These are phyloP conservation scores for Atrichornis clamosus DNA, from an alignment of 2,113 vertebrate species.

Conservation along the genomic window DNA sequence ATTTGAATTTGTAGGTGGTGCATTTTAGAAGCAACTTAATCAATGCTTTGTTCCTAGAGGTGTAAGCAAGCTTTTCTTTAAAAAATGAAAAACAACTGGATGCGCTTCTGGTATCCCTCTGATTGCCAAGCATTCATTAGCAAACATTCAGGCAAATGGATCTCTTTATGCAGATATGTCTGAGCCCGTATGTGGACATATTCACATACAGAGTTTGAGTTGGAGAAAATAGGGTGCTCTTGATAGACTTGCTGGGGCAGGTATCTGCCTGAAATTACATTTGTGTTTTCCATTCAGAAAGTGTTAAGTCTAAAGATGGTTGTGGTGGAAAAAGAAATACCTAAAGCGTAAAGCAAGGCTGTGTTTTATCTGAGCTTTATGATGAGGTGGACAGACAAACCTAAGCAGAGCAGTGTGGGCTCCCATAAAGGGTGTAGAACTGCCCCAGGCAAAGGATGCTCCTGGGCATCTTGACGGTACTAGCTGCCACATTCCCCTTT, in stretches of 20 bases:
- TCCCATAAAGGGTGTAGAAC: background rate
- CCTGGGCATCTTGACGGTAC: accelerated
- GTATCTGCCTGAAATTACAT: background rate
- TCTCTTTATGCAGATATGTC: background rate
- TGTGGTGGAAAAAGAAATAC: background rate
- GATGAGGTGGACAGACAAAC: background rate
- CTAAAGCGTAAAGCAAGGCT: background rate
- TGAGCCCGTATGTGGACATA: background rate
- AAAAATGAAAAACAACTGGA: background rate
- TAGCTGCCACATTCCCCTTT: background rate
- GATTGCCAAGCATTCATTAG: background rate
- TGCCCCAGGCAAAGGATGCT: background rate
- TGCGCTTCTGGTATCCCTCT: background rate
- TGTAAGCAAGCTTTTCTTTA: background rate
- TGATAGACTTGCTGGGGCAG: background rate
- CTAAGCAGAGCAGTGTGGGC: background rate
- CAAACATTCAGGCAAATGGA: background rate
- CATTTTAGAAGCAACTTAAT: background rate
- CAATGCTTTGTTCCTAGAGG: background rate
- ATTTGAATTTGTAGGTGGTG: background rate
- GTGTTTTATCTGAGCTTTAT: background rate
- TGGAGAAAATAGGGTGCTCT: background rate
- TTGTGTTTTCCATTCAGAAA: background rate
- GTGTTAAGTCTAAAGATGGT: background rate
- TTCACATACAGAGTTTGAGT: background rate